A percentile compares a stretch with the other conserved stretches of the same genome.
Conservation (phyloP, 2,888 invertebrate genomes). For the Metallyticus violacea region DNA sequence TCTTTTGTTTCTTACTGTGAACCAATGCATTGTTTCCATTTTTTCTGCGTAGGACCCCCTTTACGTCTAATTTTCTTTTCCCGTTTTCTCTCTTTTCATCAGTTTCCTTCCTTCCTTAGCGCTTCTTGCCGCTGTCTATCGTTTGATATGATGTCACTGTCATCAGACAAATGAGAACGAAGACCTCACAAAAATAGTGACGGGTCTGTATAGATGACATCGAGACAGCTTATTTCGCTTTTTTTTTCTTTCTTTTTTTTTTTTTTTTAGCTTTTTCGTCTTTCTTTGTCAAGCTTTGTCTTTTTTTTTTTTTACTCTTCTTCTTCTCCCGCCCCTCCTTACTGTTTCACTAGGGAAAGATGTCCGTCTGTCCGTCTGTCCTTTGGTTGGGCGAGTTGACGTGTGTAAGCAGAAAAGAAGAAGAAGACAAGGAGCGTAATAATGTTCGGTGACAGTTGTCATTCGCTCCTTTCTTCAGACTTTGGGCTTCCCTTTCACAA, state of each 20-base stretch:
- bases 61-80: not conserved
- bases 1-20: slow-evolving; percentile 5
- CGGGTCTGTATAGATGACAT: slow-evolving; percentile 32
- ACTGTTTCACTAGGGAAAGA: not conserved
- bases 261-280: no score
- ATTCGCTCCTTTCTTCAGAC: slow-evolving; percentile 39
- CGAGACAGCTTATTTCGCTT: slow-evolving; percentile 33
- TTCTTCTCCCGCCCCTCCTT: not conserved
- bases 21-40: not conserved
- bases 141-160: slow-evolving; percentile 26
- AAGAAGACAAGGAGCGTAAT: slow-evolving; percentile 41
- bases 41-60: not conserved
- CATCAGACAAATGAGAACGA: slow-evolving; percentile 33
- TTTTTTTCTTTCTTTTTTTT: slow-evolving; percentile 17
- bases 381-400: slow-evolving; percentile 17
- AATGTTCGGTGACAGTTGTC: slow-evolving; percentile 49
- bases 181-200: slow-evolving; percentile 31
- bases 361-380: slow-evolving; percentile 32
- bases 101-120: not conserved
- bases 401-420: slow-evolving; percentile 30
- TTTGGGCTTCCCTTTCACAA: slow-evolving; percentile 2
- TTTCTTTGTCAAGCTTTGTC: slow-evolving; percentile 33
- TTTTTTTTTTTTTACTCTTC: slow-evolving; percentile 27
- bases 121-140: slow-evolving; percentile 16
- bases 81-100: not conserved